phyloP scores from a whole-genome alignment of 2,888 invertebrate genomes.

The Heliconius charithonia region DNA sequence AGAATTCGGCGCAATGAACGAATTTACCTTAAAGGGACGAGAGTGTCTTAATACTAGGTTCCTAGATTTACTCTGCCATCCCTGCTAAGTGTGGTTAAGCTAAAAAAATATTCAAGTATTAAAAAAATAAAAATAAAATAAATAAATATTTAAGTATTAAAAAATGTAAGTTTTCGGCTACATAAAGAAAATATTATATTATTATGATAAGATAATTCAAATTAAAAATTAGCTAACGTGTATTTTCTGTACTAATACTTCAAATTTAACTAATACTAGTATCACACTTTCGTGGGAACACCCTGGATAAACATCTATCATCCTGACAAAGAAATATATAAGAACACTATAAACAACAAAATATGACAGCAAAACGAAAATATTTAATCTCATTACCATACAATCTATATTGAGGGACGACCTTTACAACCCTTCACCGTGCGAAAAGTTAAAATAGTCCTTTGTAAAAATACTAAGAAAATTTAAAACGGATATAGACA shows the following conservation, averaged over 20 bases:
- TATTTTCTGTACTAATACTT: background rate
- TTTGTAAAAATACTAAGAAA: conserved; percentile 51
- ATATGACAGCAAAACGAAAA: conserved; percentile 77
- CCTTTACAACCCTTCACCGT: conserved; percentile 59
- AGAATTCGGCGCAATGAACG: no score
- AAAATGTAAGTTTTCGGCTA: no score
- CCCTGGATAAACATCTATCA: conserved; percentile 46
- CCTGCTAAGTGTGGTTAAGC: no score
- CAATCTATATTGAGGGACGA: conserved; percentile 58
- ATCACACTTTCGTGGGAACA: conserved; percentile 43
- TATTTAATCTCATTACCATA: conserved; percentile 82
- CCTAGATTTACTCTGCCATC: no score
- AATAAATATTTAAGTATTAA: no score
- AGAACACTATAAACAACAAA: conserved; percentile 67
- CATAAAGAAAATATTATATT: no score
- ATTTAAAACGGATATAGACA: conserved; percentile 65
- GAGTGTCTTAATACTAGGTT: no score
- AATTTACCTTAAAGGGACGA: no score
- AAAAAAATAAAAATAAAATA: no score
- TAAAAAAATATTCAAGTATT: no score
- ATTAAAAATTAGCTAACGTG: background rate
- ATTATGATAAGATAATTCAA: background rate
- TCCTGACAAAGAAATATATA: conserved; percentile 56
- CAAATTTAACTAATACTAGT: background rate
- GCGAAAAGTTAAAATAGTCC: conserved; percentile 48